phyloP scores from a whole-genome alignment of 2,113 vertebrate species.

The Garra rufa region DNA sequence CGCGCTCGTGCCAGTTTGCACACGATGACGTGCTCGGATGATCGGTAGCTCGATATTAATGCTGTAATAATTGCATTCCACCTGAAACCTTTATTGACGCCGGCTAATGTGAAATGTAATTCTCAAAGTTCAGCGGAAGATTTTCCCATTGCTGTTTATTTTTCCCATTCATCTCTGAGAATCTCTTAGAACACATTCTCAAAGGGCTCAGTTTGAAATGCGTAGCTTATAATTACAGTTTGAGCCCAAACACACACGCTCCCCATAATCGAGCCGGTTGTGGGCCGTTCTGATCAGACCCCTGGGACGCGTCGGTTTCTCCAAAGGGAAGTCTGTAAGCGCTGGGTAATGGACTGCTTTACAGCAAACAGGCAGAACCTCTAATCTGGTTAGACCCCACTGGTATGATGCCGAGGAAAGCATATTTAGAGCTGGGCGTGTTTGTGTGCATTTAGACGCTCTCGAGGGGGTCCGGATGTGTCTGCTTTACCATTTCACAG shows the following conservation, averaged over 20 bases:
- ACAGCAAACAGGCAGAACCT: constrained; percentile 45
- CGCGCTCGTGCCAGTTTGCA: not conserved
- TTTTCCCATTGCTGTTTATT: not conserved
- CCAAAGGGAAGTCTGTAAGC: constrained; percentile 18
- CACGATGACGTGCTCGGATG: not conserved
- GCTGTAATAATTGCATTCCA: not conserved
- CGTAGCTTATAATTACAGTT: constrained; percentile 30
- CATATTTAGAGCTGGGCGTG: constrained; percentile 3
- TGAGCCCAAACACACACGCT: not conserved
- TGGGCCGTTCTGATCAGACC: constrained; percentile 19
- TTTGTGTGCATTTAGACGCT: constrained; percentile 2
- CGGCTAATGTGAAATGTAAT: not conserved
- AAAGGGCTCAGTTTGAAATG: constrained; percentile 1
- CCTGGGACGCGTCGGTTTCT: constrained; percentile 3
- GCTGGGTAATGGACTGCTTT: constrained; percentile 36
- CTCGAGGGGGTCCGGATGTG: not conserved
- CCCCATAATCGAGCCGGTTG: constrained; percentile 40
- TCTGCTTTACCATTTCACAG: constrained; percentile 32
- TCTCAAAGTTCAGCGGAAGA: not conserved
- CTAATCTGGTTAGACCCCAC: constrained; percentile 40
- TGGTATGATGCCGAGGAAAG: not conserved
- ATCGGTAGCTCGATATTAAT: not conserved
- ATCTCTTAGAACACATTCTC: not conserved
- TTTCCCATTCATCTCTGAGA: not conserved
- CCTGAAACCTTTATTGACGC: constrained; percentile 17